Base-by-base conservation (phyloP, 2,888 invertebrate genomes). In the Phragmatobia fuliginosa region DNA sequence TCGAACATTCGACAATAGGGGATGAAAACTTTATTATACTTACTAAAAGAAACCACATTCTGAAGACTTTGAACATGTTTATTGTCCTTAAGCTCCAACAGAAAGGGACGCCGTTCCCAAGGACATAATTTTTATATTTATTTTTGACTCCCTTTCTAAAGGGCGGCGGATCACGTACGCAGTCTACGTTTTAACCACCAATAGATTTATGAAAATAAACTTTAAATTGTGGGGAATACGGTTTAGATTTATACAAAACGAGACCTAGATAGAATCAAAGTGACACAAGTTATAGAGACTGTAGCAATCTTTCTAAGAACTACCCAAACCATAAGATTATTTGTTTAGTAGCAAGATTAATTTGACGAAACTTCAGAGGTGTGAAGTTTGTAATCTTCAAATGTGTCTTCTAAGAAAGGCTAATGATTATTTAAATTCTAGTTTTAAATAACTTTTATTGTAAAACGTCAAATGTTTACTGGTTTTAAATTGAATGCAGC, bases 341-440 rank as follows among this genome's bases (percentile, higher is more conserved):
- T 90, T 88, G 85, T 88, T 88, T 87, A 87, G 86, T 87, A 83
- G 73, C 70, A 90, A 90, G 91, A 93, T 92, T 90, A 88, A 92
- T 93, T 88, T 85, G 79, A 76, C 79, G 64, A 31, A 28, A 59
- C 32, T 59, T 36, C 1, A 66, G 85, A 92, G 90, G 93, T 92
- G 93, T 92, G 90, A 93, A 92, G 83, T 87, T 87, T 77, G 77
- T 81, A 78, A 78, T 80, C 74, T 56, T 81, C 76, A 77, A 83
- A 77, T 77, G 81, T 62, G 69, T 78, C 76, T 83, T 85, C 84
- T 86, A 84, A 78, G 83, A 82, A 82, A 56, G 49, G 11, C 77
- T 71, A 80, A 86, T 87, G 87, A 76, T 75, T 70, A 75, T 79
- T 77, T 77, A 75, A 79, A 70, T 74, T 67, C 67, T 33, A 75